These are phyloP conservation scores for Pelvicachromis taeniatus DNA, from an alignment of 2,113 vertebrate species.

Conservation along the genomic window DNA sequence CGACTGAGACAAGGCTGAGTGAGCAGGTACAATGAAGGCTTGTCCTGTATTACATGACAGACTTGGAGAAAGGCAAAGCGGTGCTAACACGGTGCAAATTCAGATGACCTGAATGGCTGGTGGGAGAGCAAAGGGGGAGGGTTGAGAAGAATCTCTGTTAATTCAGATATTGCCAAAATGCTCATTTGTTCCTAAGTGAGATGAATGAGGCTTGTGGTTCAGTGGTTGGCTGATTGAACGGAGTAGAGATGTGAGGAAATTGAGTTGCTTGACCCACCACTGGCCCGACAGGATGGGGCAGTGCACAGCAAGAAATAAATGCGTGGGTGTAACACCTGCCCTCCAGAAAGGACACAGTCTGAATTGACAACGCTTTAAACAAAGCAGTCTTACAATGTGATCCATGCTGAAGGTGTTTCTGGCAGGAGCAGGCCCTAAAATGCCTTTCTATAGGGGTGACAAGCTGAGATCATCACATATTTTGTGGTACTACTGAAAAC, in stretches of 20 bases:
- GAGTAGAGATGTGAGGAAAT: conserved; percentile 57
- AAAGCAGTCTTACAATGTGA: neutral
- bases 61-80: neutral
- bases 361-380: neutral
- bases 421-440: neutral
- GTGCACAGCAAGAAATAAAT: neutral
- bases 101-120: conserved; percentile 27
- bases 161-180: conserved; percentile 67
- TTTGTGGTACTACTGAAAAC: neutral
- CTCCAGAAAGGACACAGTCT: neutral
- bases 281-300: neutral
- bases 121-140: neutral
- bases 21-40: conserved; percentile 16
- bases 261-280: conserved; percentile 63
- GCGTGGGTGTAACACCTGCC: neutral
- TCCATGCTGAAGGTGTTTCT: neutral
- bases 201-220: conserved; percentile 66
- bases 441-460: neutral
- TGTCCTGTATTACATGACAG: conserved; percentile 5
- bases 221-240: conserved; percentile 68
- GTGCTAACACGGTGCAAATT: conserved; percentile 8
- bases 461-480: neutral
- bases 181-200: conserved; percentile 69
- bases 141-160: conserved; percentile 49
- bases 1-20: neutral